These are phyloP conservation scores for Okapia johnstoni DNA, from an alignment of 2,113 vertebrate genomes.

Conservation along the genomic window DNA sequence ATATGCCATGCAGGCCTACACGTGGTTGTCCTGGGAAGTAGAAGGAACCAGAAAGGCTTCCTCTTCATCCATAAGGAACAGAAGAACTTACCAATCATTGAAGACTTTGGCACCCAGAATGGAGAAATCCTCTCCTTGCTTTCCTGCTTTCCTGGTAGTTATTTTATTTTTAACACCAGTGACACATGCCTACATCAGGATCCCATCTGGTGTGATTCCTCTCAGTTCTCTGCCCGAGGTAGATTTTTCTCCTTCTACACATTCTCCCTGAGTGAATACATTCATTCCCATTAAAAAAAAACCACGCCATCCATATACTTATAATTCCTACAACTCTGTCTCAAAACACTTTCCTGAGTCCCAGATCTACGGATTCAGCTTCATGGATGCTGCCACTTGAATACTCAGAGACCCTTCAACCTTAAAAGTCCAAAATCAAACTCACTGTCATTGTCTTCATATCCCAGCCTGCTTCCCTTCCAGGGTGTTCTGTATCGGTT, in stretches of 20 bases:
- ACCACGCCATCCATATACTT: neutral
- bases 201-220: fast-evolving
- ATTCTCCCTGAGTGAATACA: neutral
- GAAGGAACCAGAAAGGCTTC: neutral
- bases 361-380: neutral
- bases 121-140: neutral
- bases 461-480: neutral
- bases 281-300: neutral
- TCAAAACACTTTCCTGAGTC: neutral
- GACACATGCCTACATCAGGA: too few relatives aligned
- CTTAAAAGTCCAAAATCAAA: neutral
- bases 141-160: neutral
- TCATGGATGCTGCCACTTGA: neutral
- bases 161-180: neutral
- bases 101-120: neutral
- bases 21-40: neutral
- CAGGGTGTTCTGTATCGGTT: neutral
- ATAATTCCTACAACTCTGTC: neutral
- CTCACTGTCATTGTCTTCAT: neutral
- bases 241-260: neutral
- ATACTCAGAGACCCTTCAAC: neutral
- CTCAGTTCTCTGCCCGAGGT: neutral
- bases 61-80: neutral
- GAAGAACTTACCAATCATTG: neutral
- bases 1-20: neutral